Conservation (phyloP, 2,888 invertebrate genomes). For the Pollenia griseotomentosa region DNA sequence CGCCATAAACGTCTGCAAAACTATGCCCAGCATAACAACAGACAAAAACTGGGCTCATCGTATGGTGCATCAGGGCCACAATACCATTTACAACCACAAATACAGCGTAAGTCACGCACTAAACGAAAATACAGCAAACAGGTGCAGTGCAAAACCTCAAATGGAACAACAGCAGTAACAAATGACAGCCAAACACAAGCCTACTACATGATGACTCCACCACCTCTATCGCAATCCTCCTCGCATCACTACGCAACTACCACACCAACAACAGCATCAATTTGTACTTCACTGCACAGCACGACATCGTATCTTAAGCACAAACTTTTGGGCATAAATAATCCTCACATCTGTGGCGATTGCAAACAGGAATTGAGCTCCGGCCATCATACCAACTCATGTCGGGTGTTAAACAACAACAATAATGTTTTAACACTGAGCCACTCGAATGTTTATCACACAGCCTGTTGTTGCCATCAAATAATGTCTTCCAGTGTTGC, state of each 20-base stretch:
- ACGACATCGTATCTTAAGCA: conserved; percentile 64
- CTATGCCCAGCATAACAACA: conserved; percentile 31
- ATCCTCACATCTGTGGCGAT: conserved; percentile 85
- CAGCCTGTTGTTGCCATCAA: conserved; percentile 77
- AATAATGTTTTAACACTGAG: conserved; percentile 82
- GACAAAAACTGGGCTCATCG: conserved; percentile 12
- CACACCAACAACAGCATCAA: conserved; percentile 66
- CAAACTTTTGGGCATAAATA: conserved; percentile 64
- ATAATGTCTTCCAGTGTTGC: conserved; percentile 77
- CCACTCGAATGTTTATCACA: conserved; percentile 66
- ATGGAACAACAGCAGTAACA: conserved; percentile 50
- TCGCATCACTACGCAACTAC: conserved; percentile 59
- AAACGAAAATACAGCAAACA: conserved; percentile 80
- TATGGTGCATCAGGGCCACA: conserved; percentile 61
- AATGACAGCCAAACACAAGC: conserved; percentile 38
- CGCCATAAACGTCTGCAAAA: conserved; percentile 61
- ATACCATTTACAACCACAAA: conserved; percentile 79
- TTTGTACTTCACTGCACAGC: conserved; percentile 31
- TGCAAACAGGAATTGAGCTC: conserved; percentile 88
- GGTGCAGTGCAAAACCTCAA: conserved; percentile 68
- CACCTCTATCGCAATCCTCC: conserved; percentile 49
- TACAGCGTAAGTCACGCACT: conserved; percentile 82
- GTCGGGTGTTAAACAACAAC: conserved; percentile 88
- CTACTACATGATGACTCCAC: conserved; percentile 61
- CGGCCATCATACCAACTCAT: conserved; percentile 89